phyloP scores from a whole-genome alignment of 2,888 invertebrate species.

The Bruchidius siliquastri region DNA sequence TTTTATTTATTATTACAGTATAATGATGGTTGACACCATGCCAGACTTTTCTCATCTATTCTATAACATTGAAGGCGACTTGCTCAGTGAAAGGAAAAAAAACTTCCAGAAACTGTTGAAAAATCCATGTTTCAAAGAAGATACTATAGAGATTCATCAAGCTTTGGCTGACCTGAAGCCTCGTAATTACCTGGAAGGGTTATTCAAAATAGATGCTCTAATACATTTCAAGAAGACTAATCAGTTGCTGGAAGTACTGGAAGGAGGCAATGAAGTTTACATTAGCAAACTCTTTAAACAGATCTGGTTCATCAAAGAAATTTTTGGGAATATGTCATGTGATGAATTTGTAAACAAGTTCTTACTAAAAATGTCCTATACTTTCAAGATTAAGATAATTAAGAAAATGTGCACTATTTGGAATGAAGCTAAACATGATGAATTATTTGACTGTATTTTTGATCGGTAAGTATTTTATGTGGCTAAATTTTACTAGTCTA shows the following conservation, averaged over 20 bases:
- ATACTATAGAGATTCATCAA: slow-evolving; percentile 12
- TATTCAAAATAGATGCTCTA: slow-evolving; percentile 27
- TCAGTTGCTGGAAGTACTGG: slow-evolving; percentile 22
- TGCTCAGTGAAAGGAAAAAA: slow-evolving; percentile 21
- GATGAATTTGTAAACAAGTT: slow-evolving; percentile 24
- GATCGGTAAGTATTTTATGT: slow-evolving; percentile 18
- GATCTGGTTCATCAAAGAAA: slow-evolving; percentile 28
- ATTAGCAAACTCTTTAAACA: slow-evolving; percentile 28
- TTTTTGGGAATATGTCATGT: slow-evolving; percentile 18
- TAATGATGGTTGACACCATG: slow-evolving; percentile 9
- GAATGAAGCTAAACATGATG: slow-evolving; percentile 21
- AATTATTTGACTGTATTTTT: slow-evolving; percentile 22
- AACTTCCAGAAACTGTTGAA: slow-evolving; percentile 17
- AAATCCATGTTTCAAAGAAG: slow-evolving; percentile 6
- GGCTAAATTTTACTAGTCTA: too few relatives aligned
- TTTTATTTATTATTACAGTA: neutral
- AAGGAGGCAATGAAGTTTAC: slow-evolving; percentile 26
- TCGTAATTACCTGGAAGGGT: slow-evolving; percentile 25
- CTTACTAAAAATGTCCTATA: slow-evolving; percentile 26
- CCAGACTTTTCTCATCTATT: slow-evolving; percentile 22
- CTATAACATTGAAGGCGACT: slow-evolving; percentile 22
- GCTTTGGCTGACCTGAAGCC: slow-evolving; percentile 19
- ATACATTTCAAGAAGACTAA: slow-evolving; percentile 23
- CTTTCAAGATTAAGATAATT: slow-evolving; percentile 26
- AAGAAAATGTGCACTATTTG: slow-evolving; percentile 21